Conservation (phyloP, 2,113 vertebrate species). For the Bos indicus region DNA sequence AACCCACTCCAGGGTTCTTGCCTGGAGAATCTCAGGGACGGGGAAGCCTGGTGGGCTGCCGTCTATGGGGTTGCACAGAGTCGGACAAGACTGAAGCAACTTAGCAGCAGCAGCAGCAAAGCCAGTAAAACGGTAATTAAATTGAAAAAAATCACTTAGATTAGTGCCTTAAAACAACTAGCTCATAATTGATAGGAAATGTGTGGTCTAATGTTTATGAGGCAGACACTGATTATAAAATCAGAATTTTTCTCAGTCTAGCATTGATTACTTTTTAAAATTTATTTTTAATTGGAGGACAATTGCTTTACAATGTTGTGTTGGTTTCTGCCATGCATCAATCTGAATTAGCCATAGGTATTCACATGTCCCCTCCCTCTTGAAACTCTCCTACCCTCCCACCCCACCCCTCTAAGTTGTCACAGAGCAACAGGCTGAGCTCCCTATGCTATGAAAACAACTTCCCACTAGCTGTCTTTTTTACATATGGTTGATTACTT, state of each 20-base stretch:
- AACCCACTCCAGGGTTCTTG: not conserved
- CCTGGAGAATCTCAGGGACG: fast-evolving
- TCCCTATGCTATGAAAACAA: not conserved
- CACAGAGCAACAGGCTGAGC: not conserved
- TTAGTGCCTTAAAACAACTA: not conserved
- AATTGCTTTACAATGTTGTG: not conserved
- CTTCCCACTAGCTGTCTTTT: not conserved
- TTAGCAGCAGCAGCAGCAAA: not conserved
- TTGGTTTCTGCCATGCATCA: not conserved
- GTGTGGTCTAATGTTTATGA: not conserved
- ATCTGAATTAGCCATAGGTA: not conserved
- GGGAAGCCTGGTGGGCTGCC: not conserved
- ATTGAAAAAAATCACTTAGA: not conserved
- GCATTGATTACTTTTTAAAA: not conserved
- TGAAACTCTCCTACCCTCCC: not conserved
- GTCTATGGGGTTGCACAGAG: fast-evolving
- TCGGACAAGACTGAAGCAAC: not conserved
- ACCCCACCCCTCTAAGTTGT: not conserved
- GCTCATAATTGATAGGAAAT: not conserved
- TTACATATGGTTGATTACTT: not conserved
- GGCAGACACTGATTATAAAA: not conserved
- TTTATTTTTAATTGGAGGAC: not conserved
- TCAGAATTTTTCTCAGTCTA: not conserved
- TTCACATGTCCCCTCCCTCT: not conserved
- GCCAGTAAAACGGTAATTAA: not conserved